Evolutionary conservation across 2,797 vertebrate species (phyloP).

Genomic region (Dendrocincla tyrannina): DNA sequence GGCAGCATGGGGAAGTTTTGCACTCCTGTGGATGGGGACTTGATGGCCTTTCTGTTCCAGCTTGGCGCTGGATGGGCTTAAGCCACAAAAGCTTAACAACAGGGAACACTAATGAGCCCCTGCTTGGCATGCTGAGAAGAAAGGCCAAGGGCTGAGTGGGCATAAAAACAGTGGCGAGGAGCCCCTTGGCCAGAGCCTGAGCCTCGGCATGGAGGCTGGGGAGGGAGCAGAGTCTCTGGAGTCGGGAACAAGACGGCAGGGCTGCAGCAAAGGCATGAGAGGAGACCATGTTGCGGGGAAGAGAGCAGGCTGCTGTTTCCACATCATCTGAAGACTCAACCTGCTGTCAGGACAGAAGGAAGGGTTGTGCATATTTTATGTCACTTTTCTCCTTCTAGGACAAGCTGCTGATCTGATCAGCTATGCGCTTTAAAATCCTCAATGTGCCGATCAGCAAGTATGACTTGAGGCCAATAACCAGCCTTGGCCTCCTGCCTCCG

Average conservation of each 20-base stretch:
- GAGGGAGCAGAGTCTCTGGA: not conserved
- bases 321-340: conserved; percentile 63
- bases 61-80: not conserved
- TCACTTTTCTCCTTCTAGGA: conserved; percentile 57
- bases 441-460: not conserved
- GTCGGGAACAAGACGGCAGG: not conserved
- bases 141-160: conserved; percentile 36
- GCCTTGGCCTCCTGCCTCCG: conserved; percentile 31
- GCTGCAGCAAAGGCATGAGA: not conserved
- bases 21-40: not conserved
- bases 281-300: conserved; percentile 52
- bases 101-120: conserved; percentile 56
- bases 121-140: conserved; percentile 58
- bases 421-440: conserved; percentile 8
- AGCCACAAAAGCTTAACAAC: conserved; percentile 48
- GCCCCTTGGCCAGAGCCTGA: not conserved
- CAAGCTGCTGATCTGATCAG: conserved; percentile 54
- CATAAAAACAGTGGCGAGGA: conserved; percentile 22
- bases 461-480: conserved; percentile 2
- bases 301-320: conserved; percentile 62
- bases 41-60: conserved; percentile 38
- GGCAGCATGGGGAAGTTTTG: not conserved
- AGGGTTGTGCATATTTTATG: conserved; percentile 62
- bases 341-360: conserved; percentile 68
- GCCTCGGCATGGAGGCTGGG: not conserved